Percentiles rank a stretch among this genome's conserved stretches.
These are phyloP conservation scores for Neolamprologus tretocephalus DNA, from an alignment of 2,113 vertebrate species.

Conservation along the genomic window DNA sequence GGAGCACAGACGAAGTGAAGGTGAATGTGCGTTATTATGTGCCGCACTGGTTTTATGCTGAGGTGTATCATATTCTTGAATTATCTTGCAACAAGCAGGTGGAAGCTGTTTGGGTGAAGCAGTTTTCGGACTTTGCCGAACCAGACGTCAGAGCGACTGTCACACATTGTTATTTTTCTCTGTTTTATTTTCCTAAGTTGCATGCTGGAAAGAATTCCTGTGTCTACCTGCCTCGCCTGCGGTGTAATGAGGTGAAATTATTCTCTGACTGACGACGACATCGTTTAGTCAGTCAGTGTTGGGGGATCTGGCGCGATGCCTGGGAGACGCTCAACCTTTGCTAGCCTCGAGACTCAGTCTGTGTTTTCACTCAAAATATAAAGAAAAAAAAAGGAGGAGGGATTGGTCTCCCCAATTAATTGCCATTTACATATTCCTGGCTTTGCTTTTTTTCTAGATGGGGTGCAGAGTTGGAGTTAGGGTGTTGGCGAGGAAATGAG, in stretches of 20 bases:
- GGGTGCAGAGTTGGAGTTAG: slow-evolving; percentile 14
- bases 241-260: slow-evolving; percentile 91
- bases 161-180: slow-evolving; percentile 47
- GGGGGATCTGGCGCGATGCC: slow-evolving; percentile 71
- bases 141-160: background rate
- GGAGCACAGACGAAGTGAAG: slow-evolving; percentile 3
- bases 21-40: slow-evolving; percentile 9
- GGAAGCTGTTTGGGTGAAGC: slow-evolving; percentile 14
- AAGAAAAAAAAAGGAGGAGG: slow-evolving; percentile 27
- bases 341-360: slow-evolving; percentile 29
- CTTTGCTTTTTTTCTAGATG: slow-evolving; percentile 59
- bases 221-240: slow-evolving; percentile 79
- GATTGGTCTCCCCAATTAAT: slow-evolving; percentile 80
- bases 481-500: slow-evolving; percentile 45
- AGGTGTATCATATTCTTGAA: slow-evolving; percentile 49
- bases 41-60: slow-evolving; percentile 8
- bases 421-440: slow-evolving; percentile 86
- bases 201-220: slow-evolving; percentile 78
- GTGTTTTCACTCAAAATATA: slow-evolving; percentile 88
- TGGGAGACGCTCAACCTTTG: slow-evolving; percentile 51
- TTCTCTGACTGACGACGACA: slow-evolving; percentile 57
- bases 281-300: slow-evolving; percentile 26
- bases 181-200: slow-evolving; percentile 56
- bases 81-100: slow-evolving; percentile 37
- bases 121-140: background rate